These are phyloP conservation scores for Sus cebifrons DNA, from an alignment of 2,797 vertebrate species.

Conservation along the genomic window DNA sequence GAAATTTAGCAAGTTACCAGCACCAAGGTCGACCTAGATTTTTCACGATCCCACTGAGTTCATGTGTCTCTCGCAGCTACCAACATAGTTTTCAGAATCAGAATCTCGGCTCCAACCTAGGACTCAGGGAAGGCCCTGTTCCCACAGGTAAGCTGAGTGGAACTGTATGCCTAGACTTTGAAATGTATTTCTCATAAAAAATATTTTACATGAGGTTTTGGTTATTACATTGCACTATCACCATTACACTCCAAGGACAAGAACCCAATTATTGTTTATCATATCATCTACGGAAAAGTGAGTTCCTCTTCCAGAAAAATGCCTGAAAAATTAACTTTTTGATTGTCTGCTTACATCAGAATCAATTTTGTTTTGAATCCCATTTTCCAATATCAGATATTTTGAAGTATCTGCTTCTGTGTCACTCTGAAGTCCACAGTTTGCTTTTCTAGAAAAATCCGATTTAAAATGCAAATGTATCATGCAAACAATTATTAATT, in stretches of 20 bases:
- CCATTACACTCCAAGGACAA: background rate
- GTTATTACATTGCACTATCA: background rate
- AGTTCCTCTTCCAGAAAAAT: background rate
- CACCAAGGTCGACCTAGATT: fast-evolving
- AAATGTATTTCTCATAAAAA: background rate
- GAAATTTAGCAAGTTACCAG: background rate
- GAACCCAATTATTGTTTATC: background rate
- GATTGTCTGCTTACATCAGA: background rate
- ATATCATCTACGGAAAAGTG: background rate
- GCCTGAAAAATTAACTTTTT: background rate
- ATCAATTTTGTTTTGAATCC: background rate
- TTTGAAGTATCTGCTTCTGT: background rate
- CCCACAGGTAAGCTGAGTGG: background rate
- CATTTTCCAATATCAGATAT: background rate
- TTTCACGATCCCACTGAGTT: background rate
- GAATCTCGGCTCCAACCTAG: background rate
- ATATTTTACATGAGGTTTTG: background rate
- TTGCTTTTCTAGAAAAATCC: conserved; percentile 36
- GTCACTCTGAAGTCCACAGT: background rate
- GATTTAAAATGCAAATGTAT: background rate
- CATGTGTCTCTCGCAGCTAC: background rate
- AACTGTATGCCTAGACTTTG: background rate
- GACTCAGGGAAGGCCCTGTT: background rate
- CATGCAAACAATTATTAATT: background rate
- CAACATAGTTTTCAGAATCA: background rate